A percentile compares a stretch with the other conserved stretches of the same genome.
Evolutionary conservation across 2,113 vertebrate genomes (phyloP).

Genomic region (Sarotherodon lohbergeri): DNA sequence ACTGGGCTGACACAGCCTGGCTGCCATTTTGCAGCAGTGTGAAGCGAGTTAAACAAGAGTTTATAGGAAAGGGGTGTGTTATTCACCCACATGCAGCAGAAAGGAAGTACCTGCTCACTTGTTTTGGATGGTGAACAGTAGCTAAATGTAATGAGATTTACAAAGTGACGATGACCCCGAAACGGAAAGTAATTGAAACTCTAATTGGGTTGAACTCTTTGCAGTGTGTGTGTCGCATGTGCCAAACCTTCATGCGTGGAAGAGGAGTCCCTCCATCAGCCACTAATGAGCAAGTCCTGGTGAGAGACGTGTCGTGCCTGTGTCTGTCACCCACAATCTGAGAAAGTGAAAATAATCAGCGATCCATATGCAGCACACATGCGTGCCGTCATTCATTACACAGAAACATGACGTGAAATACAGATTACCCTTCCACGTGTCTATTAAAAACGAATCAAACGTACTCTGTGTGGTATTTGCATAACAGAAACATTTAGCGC

Average conservation of each 20-base stretch:
- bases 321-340: neutral
- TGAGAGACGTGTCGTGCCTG: neutral
- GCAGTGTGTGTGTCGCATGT: neutral
- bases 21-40: neutral
- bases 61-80: neutral
- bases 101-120: neutral
- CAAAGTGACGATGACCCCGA: neutral
- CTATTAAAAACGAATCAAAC: neutral
- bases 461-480: neutral
- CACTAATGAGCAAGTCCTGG: neutral
- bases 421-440: neutral
- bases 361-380: neutral
- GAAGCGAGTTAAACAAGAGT: neutral
- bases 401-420: neutral
- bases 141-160: constrained; percentile 1
- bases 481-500: neutral
- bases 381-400: fast-evolving
- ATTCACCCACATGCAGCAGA: neutral
- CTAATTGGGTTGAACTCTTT: neutral
- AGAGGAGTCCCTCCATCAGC: neutral
- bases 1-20: neutral
- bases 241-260: neutral
- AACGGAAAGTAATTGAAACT: neutral
- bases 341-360: neutral
- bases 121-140: neutral